Evolutionary conservation across 2,113 vertebrate genomes (phyloP).

Genomic region (Nesospiza acunhae): DNA sequence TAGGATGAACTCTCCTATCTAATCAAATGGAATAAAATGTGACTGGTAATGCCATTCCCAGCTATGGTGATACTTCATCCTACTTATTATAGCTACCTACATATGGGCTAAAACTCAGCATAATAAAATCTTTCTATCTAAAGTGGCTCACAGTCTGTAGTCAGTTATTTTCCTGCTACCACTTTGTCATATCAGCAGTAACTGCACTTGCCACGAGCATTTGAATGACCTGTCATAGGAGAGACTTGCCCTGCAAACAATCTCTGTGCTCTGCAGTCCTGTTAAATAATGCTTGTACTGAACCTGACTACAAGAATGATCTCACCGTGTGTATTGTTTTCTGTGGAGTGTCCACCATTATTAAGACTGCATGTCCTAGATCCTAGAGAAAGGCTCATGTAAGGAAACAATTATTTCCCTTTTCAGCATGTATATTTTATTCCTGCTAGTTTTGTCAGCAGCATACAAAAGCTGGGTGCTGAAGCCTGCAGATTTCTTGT

Average conservation of each 20-base stretch:
- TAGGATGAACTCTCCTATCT: slow-evolving; percentile 1
- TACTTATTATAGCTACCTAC: slow-evolving; percentile 18
- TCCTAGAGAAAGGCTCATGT: neutral
- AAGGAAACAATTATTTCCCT: neutral
- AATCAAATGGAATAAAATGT: slow-evolving; percentile 4
- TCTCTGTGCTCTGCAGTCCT: neutral
- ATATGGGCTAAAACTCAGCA: neutral
- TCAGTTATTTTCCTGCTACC: neutral
- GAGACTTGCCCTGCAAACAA: neutral
- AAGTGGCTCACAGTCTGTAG: neutral
- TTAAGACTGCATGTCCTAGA: neutral
- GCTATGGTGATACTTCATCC: neutral
- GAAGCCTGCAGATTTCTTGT: neutral
- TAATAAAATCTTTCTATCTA: neutral
- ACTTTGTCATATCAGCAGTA: neutral
- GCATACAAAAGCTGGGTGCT: neutral
- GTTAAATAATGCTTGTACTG: neutral
- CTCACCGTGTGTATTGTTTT: neutral
- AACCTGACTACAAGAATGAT: neutral
- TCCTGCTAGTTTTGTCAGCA: neutral
- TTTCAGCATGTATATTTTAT: neutral
- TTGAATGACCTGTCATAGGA: neutral
- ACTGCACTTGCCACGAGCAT: neutral
- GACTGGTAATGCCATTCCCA: neutral
- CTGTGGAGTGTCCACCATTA: neutral